Evolutionary conservation across 2,888 invertebrate genomes (phyloP), one percentile per base, ranked within the genome.

Genomic region (Malacosoma neustria): DNA sequence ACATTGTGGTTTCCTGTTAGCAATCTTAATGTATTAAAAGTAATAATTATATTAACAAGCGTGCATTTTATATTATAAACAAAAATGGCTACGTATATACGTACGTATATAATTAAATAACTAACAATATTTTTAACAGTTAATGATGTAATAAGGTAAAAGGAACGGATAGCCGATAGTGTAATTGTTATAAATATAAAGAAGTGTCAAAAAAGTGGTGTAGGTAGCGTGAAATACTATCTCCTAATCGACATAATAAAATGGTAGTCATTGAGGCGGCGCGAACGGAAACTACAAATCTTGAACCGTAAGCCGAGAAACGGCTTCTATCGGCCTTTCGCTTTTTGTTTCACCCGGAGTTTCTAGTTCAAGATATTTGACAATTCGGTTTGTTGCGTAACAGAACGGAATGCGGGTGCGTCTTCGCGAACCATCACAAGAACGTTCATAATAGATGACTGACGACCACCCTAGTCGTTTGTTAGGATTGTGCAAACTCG

Each of bases 231-330:
- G 84, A 76, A 85, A 85, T 76, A 79, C 77, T 81, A 85, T 84
- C 81, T 82, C 55, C 69, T 72, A 75, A 82, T 84, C 82, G 80
- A 80, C 75, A 81, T 69, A 22, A 22, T 22, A 82, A 81, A 84
- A 79, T 82, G 80, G 82, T 80, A 81, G 80, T 71, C 81, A 82
- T 81, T 82, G 76, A 80, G 68, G 73, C 76, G 73, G 69, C 74
- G 70, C 72, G 74, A 82, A 63, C 81, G 84, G 84, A 82, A 81
- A 81, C 75, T 77, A 80, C 75, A 77, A 81, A 80, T 82, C 81
- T 76, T 66, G 55, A 61, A 54, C 58, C 69, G 77, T 77, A 77
- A 77, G 66, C 48, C 64, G 75, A 79, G 71, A 65, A 61, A 61
- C 52, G 49, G 57, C 60, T 68, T 59, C 63, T 68, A 61, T 61